Evolutionary conservation across 1,140 invertebrate genomes (phyloP).

Genomic region (Prorops nasuta): DNA sequence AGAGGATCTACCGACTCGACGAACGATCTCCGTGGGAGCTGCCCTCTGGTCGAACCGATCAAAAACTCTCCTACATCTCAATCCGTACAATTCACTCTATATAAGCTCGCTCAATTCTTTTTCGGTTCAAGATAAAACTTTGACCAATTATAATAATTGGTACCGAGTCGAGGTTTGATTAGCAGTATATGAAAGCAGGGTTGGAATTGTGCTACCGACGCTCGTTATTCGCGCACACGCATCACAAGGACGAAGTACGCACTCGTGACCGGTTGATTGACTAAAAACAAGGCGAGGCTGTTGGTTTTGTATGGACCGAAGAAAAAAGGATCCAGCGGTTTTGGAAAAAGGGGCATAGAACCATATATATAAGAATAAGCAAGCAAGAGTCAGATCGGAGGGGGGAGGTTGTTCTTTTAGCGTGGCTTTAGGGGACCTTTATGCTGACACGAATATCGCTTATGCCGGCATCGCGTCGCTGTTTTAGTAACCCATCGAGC

Average conservation of each 20-base stretch:
- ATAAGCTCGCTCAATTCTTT: conserved; percentile 29
- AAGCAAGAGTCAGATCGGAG: not conserved
- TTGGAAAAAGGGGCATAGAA: not conserved
- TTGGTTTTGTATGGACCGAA: too few relatives aligned
- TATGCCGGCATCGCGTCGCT: conserved; percentile 51
- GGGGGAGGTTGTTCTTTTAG: conserved; percentile 47
- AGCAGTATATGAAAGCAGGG: not conserved
- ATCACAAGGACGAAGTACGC: too few relatives aligned
- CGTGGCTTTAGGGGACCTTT: conserved; percentile 44
- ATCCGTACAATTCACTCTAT: too few relatives aligned
- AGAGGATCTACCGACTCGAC: too few relatives aligned
- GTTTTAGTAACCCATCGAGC: conserved; percentile 57
- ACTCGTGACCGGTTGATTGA: too few relatives aligned
- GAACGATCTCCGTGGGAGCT: conserved; percentile 36
- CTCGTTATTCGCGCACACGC: too few relatives aligned
- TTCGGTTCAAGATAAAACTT: not conserved
- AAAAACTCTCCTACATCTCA: too few relatives aligned
- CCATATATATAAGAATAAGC: conserved; percentile 2
- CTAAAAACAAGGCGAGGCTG: too few relatives aligned
- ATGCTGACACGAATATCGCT: conserved; percentile 58
- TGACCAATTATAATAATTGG: not conserved
- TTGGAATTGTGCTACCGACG: too few relatives aligned
- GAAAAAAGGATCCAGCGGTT: not conserved
- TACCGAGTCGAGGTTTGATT: not conserved
- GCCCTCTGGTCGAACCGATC: too few relatives aligned